phyloP scores from a whole-genome alignment of 1,140 invertebrate genomes.

The Aphaenogaster floridana region DNA sequence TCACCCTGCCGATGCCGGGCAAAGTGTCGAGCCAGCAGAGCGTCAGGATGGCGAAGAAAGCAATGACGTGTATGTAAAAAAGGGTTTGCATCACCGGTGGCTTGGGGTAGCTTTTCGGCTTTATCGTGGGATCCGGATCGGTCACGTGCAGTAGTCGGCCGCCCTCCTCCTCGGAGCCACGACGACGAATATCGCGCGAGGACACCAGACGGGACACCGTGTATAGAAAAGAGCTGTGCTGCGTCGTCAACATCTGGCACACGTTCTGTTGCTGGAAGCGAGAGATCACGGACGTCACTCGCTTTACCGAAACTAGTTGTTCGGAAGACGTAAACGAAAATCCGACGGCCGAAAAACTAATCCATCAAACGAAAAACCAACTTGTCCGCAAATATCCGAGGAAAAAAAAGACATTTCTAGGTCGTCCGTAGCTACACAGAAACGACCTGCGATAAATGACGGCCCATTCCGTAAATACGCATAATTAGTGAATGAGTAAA shows the following conservation, averaged over 20 bases:
- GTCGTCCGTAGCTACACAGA: neutral
- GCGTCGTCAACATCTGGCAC: conserved; percentile 81
- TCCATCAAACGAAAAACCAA: conserved; percentile 5
- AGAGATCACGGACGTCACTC: conserved; percentile 41
- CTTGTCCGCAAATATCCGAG: neutral
- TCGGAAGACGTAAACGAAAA: conserved; percentile 1
- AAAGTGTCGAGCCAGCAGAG: conserved; percentile 86
- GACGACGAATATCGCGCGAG: conserved; percentile 82
- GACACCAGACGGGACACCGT: conserved; percentile 87
- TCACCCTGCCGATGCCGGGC: conserved; percentile 86
- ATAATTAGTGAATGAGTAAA: neutral
- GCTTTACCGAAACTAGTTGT: neutral
- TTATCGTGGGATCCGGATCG: conserved; percentile 83
- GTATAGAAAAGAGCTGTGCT: conserved; percentile 84
- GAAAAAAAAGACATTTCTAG: neutral
- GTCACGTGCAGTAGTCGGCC: conserved; percentile 83
- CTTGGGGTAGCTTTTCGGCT: conserved; percentile 81
- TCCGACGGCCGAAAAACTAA: neutral
- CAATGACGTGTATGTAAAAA: conserved; percentile 86
- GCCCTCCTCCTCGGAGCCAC: conserved; percentile 82
- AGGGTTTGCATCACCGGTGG: conserved; percentile 82
- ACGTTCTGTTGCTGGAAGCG: conserved; percentile 79
- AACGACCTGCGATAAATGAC: neutral
- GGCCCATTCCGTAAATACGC: neutral
- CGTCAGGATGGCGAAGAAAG: conserved; percentile 83